Conservation (phyloP, 2,797 vertebrate species). For the Erpetoichthys calabaricus region DNA sequence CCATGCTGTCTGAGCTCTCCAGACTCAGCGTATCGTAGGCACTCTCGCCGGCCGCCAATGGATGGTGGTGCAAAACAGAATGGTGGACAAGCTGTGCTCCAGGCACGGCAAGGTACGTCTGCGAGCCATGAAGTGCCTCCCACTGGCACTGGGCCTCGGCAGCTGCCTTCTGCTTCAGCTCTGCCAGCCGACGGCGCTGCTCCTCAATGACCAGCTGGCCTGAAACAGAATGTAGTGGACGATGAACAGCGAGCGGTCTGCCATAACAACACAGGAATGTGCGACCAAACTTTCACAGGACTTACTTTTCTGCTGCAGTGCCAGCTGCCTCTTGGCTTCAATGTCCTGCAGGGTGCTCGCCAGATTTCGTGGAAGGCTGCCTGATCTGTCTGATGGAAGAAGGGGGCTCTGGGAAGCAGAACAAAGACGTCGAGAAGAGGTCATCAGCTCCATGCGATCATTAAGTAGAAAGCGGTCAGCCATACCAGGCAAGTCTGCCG, state of each 20-base stretch:
- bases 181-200: conserved; percentile 75
- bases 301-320: conserved; percentile 88
- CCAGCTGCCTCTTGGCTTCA: conserved; percentile 80
- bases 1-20: conserved; percentile 95
- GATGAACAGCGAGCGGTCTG: neutral
- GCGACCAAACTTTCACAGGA: too few species aligned
- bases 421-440: neutral
- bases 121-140: conserved; percentile 72
- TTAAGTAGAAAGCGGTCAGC: neutral
- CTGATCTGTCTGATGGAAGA: conserved; percentile 48
- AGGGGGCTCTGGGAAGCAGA: conserved; percentile 42
- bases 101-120: conserved; percentile 33
- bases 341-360: conserved; percentile 84
- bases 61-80: conserved; percentile 84
- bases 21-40: conserved; percentile 87
- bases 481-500: too few species aligned
- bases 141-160: conserved; percentile 87
- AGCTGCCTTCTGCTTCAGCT: conserved; percentile 80
- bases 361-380: conserved; percentile 78
- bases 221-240: conserved; percentile 35
- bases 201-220: conserved; percentile 93
- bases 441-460: neutral
- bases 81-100: conserved; percentile 54
- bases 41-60: conserved; percentile 41
- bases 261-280: neutral